Evolutionary conservation across 2,797 vertebrate species (phyloP), one percentile per base, ranked within the genome.

Genomic region (Capromys pilorides): DNA sequence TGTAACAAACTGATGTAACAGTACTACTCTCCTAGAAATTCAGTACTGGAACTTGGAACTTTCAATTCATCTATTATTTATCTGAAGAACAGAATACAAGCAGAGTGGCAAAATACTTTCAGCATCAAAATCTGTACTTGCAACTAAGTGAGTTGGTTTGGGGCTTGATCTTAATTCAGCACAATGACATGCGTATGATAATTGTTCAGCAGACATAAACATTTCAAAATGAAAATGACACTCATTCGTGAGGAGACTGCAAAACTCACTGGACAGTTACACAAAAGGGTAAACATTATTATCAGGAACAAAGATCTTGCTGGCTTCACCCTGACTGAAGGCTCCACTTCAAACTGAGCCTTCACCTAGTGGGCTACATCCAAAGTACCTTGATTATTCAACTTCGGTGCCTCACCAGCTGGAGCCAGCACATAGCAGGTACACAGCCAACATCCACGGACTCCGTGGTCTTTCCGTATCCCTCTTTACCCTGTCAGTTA

Each of bases 171-270:
- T 86, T 81, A 79, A 81, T 95, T 95, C 93, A 93, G 90, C 83
- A 33, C 64, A 54, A 59, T 75, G 93, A 93, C 93, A 84, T 1
- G 71, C 91, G 49, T 36, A 61, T 49, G 2, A 13, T 96, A 71
- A 97, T 77, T 95, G 94, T 84, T 82, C 66, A 59, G 85, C 79
- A 91, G 95, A 96, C 69, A 90, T 36, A 95, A 96, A 96, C 95
- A 95, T 95, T 96, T 96, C 93, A 84, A 94, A 96, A 88, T 69
- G 86, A 93, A 88, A 94, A 79, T 75, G 96, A 95, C 94, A 96
- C n/a, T 86, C 75, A 31, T 6, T 64, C 49, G 10, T 61, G 83
- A 94, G 77, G 57, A 90, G 93, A 95, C 71, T 93, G 14, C 49
- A 80, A 95, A 96, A 83, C 64, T 88, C 64, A 7, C 0, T 36